Evolutionary conservation across 1,140 invertebrate species (phyloP), one percentile per base, ranked within the genome.

Genomic region (Bombus confusus): DNA sequence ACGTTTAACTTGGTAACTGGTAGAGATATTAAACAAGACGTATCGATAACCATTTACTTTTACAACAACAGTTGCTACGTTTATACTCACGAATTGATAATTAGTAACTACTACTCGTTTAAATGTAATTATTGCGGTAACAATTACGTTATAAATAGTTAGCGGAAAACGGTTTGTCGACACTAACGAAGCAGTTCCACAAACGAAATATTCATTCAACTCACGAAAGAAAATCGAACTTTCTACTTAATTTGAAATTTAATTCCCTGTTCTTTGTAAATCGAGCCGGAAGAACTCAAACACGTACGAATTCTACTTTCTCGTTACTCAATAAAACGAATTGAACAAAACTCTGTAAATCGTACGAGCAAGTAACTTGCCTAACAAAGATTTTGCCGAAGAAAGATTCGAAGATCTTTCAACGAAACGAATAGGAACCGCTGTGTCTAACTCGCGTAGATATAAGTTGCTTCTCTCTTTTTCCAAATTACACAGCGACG

Each of bases 11-110:
- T 59, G 69, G 6, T 74, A 74, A 82, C 69, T 64, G 52, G 80
- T 82, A 82, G 69, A 81, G 39, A 74, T 43, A 43, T 73, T 74
- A 82, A 82, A 82, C 80, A 64, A 82, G 80, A 64, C 71, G 34
- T 41, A 73, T 72, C 79, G 41, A 73, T 75, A 62, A 82, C 52
- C 80, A 41, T 82, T 34, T 52, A 82, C 80, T 74, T 59, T 71
- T 72, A 82, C 69, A 74, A 82, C 69, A 62, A 81, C 80, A 34
- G 28, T 59, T 22, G 39, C 80, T 82, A 82, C 69, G 39, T 82
- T 79, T 52, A 75, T 82, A 74, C 52, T 64, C 52, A 18, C 52
- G 47, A 74, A 82, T 66, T 82, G n/a, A 69, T 69, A 52, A 80
- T 80, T 47, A 43, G 52, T 37, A 74, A 82, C 71, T 31, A 62